Percentiles rank a stretch among this genome's conserved stretches.
phyloP scores from a whole-genome alignment of 2,113 vertebrate species.

The Salvelinus sp. region DNA sequence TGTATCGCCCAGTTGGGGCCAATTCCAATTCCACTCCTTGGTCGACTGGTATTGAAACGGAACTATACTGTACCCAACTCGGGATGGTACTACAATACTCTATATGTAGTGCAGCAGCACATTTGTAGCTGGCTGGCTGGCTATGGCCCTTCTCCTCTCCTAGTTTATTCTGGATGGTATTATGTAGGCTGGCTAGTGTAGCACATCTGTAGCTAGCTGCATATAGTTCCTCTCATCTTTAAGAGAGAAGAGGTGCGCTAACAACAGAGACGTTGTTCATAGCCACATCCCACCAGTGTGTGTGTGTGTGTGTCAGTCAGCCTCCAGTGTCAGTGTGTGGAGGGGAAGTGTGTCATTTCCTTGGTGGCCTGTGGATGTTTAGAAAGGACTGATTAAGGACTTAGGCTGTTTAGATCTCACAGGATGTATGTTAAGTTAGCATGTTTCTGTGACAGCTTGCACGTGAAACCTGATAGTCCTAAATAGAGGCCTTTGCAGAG shows the following conservation, averaged over 20 bases:
- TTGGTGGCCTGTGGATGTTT: constrained; percentile 56
- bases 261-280: constrained; percentile 21
- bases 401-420: constrained; percentile 62
- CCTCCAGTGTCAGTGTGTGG: constrained; percentile 24
- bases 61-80: too few relatives aligned
- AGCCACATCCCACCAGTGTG: constrained; percentile 43
- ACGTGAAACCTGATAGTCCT: constrained; percentile 62
- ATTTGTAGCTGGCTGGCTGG: neutral
- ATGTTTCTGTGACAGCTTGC: constrained; percentile 58
- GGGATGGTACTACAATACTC: too few relatives aligned
- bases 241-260: constrained; percentile 1
- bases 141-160: neutral
- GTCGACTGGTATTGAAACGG: neutral
- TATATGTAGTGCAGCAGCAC: too few relatives aligned
- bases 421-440: constrained; percentile 66
- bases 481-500: constrained; percentile 14
- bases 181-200: too few relatives aligned
- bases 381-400: constrained; percentile 64
- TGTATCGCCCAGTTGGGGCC: neutral
- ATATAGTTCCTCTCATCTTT: neutral
- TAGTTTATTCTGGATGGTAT: too few relatives aligned
- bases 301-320: neutral
- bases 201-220: too few relatives aligned
- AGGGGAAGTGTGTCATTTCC: constrained; percentile 17
- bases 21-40: neutral